Conservation (phyloP, 1,140 invertebrate genomes). For the Meloidogyne exigua region DNA sequence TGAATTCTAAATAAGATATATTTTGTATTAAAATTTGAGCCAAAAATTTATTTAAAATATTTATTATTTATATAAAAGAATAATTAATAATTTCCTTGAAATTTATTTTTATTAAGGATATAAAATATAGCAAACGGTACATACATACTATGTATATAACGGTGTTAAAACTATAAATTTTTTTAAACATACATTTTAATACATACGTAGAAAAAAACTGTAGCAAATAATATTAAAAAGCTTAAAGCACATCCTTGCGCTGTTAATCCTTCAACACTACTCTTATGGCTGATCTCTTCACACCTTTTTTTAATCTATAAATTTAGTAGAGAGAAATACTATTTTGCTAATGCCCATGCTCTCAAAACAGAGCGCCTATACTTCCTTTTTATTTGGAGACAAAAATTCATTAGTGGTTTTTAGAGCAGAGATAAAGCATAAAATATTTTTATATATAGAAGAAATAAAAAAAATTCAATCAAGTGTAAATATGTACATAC, state of each 20-base stretch:
- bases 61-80: no score
- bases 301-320: neutral
- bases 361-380: neutral
- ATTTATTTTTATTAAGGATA: neutral
- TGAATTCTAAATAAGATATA: no score
- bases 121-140: neutral
- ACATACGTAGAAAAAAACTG: neutral
- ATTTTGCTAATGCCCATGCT: neutral
- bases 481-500: no score
- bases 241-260: neutral
- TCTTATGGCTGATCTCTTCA: neutral
- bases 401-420: neutral
- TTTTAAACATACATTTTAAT: neutral
- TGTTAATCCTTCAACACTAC: conserved; percentile 34
- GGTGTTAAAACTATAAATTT: neutral
- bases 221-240: neutral
- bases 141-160: neutral
- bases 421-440: neutral
- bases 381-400: neutral
- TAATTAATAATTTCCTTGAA: no score
- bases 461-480: neutral
- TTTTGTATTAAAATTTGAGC: no score
- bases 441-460: neutral
- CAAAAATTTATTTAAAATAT: no score
- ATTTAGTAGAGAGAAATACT: no score